phyloP scores from a whole-genome alignment of 2,797 vertebrate genomes.

The Eulemur albifrons region DNA sequence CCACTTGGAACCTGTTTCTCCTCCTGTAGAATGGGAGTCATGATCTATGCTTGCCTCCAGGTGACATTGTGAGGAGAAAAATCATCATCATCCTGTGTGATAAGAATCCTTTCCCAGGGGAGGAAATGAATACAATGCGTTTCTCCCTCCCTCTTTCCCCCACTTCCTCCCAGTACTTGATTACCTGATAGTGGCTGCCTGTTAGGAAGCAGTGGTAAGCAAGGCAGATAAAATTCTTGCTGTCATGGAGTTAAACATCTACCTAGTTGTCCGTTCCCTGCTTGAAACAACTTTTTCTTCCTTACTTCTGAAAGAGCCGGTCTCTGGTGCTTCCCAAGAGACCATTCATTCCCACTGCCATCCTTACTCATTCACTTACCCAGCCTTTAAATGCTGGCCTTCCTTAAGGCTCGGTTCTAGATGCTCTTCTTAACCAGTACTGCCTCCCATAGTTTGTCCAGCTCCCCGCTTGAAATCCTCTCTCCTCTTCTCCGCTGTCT shows the following conservation, averaged over 20 bases:
- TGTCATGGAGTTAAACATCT: not conserved
- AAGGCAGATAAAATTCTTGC: not conserved
- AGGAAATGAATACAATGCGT: not conserved
- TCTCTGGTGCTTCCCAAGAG: not conserved
- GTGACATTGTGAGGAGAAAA: constrained; percentile 10
- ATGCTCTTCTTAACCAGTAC: not conserved
- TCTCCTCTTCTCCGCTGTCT: not conserved
- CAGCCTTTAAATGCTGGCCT: not conserved
- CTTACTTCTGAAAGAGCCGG: not conserved
- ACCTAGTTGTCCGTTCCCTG: not conserved
- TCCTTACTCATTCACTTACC: not conserved
- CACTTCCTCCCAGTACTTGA: not conserved
- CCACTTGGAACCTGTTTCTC: not conserved
- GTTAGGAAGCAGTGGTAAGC: not conserved
- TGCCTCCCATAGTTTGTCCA: not conserved
- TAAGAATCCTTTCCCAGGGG: not conserved
- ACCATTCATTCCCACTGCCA: not conserved
- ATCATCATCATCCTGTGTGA: not conserved
- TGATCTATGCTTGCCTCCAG: not conserved
- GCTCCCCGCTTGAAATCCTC: not conserved
- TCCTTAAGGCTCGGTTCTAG: not conserved
- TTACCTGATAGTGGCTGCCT: not conserved
- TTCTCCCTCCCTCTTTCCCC: not conserved
- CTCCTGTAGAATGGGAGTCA: not conserved
- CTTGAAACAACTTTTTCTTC: not conserved